Evolutionary conservation across 37 sponge, comb jelly and placozoan species (phyloP).

Genomic region (Hormiphora californensis): DNA sequence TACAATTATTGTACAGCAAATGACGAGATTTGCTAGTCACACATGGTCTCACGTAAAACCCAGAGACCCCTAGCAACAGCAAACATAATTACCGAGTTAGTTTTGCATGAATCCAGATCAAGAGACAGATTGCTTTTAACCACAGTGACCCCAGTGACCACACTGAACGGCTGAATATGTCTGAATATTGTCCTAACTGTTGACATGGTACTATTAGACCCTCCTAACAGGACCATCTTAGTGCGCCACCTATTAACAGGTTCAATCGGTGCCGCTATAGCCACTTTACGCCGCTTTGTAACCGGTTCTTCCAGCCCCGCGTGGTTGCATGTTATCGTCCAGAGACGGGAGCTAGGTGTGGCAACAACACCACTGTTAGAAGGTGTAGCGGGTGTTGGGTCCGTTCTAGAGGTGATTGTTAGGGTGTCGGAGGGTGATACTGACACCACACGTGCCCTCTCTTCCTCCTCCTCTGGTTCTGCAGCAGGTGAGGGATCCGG

Average conservation of each 20-base stretch:
- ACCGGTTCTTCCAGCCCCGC: background rate
- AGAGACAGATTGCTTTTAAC: background rate
- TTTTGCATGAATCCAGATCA: too few relatives aligned
- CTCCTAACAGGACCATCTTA: conserved; percentile 47
- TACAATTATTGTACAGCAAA: too few relatives aligned
- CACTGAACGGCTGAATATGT: conserved; percentile 48
- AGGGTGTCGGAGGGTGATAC: background rate
- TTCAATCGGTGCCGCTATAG: background rate
- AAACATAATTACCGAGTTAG: too few relatives aligned
- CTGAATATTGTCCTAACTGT: conserved; percentile 30
- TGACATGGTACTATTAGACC: conserved; percentile 33
- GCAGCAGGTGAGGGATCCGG: background rate
- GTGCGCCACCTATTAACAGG: conserved; percentile 17
- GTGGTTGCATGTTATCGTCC: conserved; percentile 52
- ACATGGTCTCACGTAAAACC: too few relatives aligned
- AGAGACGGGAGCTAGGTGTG: background rate
- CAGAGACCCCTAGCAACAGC: too few relatives aligned
- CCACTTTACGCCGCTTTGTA: background rate
- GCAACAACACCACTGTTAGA: too few relatives aligned
- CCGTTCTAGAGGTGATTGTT: background rate
- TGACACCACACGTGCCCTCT: background rate
- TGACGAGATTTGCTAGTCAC: too few relatives aligned
- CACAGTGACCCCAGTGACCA: conserved; percentile 34
- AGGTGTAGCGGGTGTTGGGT: background rate
- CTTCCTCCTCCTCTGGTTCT: background rate